Percentiles rank a stretch among this genome's conserved stretches.
These are phyloP conservation scores for Aporrectodea caliginosa DNA, from an alignment of 1,140 invertebrate species.

Conservation along the genomic window DNA sequence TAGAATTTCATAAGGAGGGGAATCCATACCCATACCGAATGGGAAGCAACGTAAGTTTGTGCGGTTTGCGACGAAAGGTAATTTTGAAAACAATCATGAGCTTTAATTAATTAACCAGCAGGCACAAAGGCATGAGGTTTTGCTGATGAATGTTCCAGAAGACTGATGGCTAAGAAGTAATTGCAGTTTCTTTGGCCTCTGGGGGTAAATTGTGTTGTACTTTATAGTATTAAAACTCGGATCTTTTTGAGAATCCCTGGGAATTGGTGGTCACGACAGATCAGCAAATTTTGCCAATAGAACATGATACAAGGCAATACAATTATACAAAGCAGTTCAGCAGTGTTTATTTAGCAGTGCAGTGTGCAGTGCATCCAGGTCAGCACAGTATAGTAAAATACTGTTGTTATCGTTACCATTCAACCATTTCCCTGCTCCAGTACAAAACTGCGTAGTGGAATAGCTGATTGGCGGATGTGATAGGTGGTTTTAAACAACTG, in stretches of 20 bases:
- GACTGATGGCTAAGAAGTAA: not conserved
- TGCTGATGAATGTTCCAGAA: not conserved
- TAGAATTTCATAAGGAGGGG: conserved; percentile 28
- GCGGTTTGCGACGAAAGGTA: not conserved
- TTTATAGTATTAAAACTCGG: too few relatives aligned
- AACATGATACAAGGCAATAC: too few relatives aligned
- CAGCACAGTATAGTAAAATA: not conserved
- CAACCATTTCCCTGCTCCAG: too few relatives aligned
- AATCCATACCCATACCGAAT: not conserved
- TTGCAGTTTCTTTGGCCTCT: not conserved
- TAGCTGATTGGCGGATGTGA: not conserved
- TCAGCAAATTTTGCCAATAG: too few relatives aligned
- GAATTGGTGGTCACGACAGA: too few relatives aligned
- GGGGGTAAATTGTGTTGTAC: not conserved
- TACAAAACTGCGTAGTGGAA: not conserved
- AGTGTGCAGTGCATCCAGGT: too few relatives aligned
- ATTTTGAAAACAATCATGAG: not conserved
- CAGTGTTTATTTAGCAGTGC: too few relatives aligned
- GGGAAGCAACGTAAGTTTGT: conserved; percentile 27
- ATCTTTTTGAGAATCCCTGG: too few relatives aligned
- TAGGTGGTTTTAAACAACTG: not conserved
- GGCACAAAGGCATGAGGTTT: not conserved
- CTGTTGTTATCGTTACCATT: not conserved
- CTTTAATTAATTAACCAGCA: not conserved
- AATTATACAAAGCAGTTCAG: too few relatives aligned